Base-by-base conservation (phyloP, 2,888 invertebrate genomes). In the Operophtera brumata region DNA sequence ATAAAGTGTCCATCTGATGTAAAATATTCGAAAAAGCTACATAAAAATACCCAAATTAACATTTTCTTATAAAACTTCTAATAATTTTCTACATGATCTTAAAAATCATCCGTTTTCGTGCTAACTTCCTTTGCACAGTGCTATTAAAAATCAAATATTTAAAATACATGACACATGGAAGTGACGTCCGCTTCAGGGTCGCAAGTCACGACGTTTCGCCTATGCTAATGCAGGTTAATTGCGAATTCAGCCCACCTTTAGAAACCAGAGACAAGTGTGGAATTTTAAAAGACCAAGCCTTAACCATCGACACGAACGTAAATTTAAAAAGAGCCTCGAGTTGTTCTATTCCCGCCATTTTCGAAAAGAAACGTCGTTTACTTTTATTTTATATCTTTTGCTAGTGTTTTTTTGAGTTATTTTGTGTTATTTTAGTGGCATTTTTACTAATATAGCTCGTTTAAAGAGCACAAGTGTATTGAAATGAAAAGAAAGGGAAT, bases 171-270 rank as follows among this genome's bases (percentile, higher is more conserved):
- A 53, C 53, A 47, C 41, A 51, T 54, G 46, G 36, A 55, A 62
- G 62, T 66, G 57, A 61, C 55, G 56, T 52, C 54, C 63, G 57
- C 25, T 47, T 45, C 52, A 63, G 61, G 68, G 70, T 69, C 71
- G 65, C 51, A 50, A 50, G 65, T 69, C 64, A 63, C 67, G 61
- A 61, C 65, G 63, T 43, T 50, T 80, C 78, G 77, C 59, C 73
- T 78, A 84, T 84, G 79, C 77, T 78, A 84, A 84, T 82, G 74
- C 78, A 65, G 79, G 80, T 82, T 84, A 83, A 84, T 86, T 84
- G 84, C 78, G 75, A 77, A 86, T 85, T 85, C 84, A 82, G 74
- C 77, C 77, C 77, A 70, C 71, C 75, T 75, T 75, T 81, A 82
- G 80, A 82, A 82, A 83, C 79, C 78, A 57, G 49, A 70, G 61